Evolutionary conservation across 1,140 invertebrate genomes (phyloP).

Genomic region (Drosophila nebulosa): DNA sequence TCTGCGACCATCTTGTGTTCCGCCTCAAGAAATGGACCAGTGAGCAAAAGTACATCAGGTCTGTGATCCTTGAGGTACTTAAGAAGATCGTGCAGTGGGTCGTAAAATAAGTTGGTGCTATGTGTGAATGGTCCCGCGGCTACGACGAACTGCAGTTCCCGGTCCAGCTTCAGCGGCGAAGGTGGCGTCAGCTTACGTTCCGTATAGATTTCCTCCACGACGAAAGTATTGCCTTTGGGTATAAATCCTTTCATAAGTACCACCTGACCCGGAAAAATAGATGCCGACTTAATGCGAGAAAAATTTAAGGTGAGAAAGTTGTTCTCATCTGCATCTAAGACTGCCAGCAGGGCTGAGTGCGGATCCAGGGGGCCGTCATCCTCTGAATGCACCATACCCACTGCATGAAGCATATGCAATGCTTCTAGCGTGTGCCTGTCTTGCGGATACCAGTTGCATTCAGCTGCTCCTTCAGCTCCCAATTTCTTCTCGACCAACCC

Average conservation of each 20-base stretch:
- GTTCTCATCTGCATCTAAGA: slow-evolving; percentile 82
- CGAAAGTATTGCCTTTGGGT: slow-evolving; percentile 85
- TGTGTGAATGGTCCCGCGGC: slow-evolving; percentile 92
- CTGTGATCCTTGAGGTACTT: slow-evolving; percentile 85
- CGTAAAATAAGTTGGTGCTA: slow-evolving; percentile 88
- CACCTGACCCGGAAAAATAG: slow-evolving; percentile 93
- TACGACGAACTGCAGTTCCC: slow-evolving; percentile 86
- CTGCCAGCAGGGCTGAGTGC: slow-evolving; percentile 87
- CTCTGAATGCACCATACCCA: slow-evolving; percentile 89
- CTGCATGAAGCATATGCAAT: slow-evolving; percentile 68
- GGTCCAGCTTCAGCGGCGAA: slow-evolving; percentile 74
- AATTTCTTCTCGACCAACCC: slow-evolving; percentile 55
- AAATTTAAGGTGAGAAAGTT: slow-evolving; percentile 84
- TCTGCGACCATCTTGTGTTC: slow-evolving; percentile 85
- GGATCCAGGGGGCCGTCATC: slow-evolving; percentile 86
- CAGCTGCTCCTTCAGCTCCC: slow-evolving; percentile 38
- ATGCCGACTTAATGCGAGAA: slow-evolving; percentile 85
- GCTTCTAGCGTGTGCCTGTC: slow-evolving; percentile 56
- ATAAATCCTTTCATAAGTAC: slow-evolving; percentile 88
- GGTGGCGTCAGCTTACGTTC: slow-evolving; percentile 76
- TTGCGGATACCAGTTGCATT: slow-evolving; percentile 62
- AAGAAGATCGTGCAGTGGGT: slow-evolving; percentile 90
- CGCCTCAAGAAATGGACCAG: slow-evolving; percentile 91
- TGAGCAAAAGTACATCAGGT: slow-evolving; percentile 90
- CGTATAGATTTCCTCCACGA: slow-evolving; percentile 85